Evolutionary conservation across 64 coral and sea anemone species (phyloP).

Genomic region (Stichodactyla helianthus): DNA sequence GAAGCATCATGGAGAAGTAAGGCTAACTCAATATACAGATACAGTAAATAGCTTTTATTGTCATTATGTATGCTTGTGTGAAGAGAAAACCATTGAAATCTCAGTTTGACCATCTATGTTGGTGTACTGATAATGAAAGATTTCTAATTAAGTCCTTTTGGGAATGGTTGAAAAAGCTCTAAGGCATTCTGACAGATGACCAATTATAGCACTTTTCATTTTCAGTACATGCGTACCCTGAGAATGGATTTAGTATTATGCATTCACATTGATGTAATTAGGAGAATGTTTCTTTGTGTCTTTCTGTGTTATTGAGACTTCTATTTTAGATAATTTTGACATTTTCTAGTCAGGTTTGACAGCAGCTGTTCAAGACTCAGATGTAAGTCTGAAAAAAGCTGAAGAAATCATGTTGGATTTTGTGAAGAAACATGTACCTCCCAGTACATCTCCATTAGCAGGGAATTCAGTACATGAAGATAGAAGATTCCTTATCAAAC

Average conservation of each 20-base stretch:
- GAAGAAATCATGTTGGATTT: slow-evolving; percentile 85
- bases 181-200: too few relatives aligned
- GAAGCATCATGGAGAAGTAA: slow-evolving; percentile 87
- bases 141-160: too few relatives aligned
- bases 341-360: slow-evolving; percentile 86
- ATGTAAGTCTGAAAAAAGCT: slow-evolving; percentile 52
- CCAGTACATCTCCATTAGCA: slow-evolving; percentile 57
- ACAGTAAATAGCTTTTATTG: too few relatives aligned
- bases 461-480: slow-evolving; percentile 96
- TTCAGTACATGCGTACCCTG: too few relatives aligned
- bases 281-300: too few relatives aligned
- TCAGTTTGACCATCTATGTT: neutral
- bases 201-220: too few relatives aligned
- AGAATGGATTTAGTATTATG: too few relatives aligned
- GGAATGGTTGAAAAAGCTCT: too few relatives aligned
- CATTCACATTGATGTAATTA: too few relatives aligned
- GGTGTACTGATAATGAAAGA: too few relatives aligned
- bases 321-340: neutral
- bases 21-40: neutral
- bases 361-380: slow-evolving; percentile 65
- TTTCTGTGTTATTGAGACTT: too few relatives aligned
- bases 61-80: neutral
- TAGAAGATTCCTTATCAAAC: slow-evolving; percentile 78
- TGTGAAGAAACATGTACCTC: slow-evolving; percentile 39
- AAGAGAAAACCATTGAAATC: neutral